phyloP scores from a whole-genome alignment of 2,113 vertebrate genomes.

The Cyphomyrus plagiostoma region DNA sequence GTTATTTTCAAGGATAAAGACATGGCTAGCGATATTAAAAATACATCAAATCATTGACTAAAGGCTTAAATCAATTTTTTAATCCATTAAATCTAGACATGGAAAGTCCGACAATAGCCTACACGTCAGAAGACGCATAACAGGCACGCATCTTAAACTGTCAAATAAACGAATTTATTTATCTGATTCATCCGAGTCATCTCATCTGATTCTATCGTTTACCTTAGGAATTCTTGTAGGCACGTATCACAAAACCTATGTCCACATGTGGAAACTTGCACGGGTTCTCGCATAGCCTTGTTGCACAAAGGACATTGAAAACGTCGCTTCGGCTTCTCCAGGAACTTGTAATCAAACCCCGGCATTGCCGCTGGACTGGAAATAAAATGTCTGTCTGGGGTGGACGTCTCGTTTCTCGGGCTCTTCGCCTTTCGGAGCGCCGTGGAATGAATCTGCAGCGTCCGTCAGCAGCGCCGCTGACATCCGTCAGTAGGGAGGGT shows the following conservation, averaged over 20 bases:
- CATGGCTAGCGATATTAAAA: not conserved
- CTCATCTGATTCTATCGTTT: not conserved
- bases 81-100: not conserved
- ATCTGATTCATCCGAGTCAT: not conserved
- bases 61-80: not conserved
- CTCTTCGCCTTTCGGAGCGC: not conserved
- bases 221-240: constrained; percentile 81
- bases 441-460: not conserved
- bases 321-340: constrained; percentile 91
- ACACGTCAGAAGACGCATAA: not conserved
- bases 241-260: constrained; percentile 85
- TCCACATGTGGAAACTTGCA: constrained; percentile 94
- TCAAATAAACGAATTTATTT: not conserved
- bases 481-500: not conserved
- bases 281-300: constrained; percentile 93
- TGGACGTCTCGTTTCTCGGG: not conserved
- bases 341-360: constrained; percentile 95
- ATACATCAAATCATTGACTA: not conserved
- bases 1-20: not conserved
- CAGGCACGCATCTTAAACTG: not conserved
- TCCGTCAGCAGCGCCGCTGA: not conserved
- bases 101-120: not conserved
- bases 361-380: constrained; percentile 68
- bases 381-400: not conserved
- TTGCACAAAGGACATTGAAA: constrained; percentile 91